Conservation (phyloP, 2,797 vertebrate genomes). For the Cottoperca gobio region DNA sequence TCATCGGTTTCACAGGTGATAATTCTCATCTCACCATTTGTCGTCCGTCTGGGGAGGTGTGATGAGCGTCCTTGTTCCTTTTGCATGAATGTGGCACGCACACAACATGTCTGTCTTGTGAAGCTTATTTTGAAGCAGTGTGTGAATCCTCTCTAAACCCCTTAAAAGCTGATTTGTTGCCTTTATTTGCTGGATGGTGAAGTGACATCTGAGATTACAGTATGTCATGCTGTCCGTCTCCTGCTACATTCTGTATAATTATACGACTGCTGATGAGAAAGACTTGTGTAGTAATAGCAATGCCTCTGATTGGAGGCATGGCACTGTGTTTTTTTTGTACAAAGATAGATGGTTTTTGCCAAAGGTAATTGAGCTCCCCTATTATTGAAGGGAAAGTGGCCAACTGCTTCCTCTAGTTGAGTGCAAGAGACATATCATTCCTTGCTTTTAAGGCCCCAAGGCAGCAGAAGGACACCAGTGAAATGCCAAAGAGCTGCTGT, state of each 20-base stretch:
- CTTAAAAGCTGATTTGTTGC: neutral
- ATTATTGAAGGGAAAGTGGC: conserved; percentile 18
- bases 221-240: neutral
- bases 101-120: neutral
- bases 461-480: conserved; percentile 23
- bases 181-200: neutral
- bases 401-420: conserved; percentile 27
- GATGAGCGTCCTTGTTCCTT: conserved; percentile 12
- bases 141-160: conserved; percentile 9
- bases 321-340: neutral
- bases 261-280: neutral
- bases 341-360: neutral
- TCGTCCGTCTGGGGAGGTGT: conserved; percentile 9
- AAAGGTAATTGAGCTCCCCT: conserved; percentile 36
- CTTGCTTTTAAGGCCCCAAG: conserved; percentile 35
- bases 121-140: conserved; percentile 13
- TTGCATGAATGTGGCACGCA: conserved; percentile 5
- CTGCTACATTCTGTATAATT: neutral
- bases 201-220: neutral
- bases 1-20: conserved; percentile 4
- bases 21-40: neutral
- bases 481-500: conserved; percentile 47
- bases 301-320: neutral
- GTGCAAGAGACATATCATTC: conserved; percentile 14
- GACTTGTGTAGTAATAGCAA: neutral